Conservation (phyloP, 2,888 invertebrate genomes). For the Folsomia manolachei region DNA sequence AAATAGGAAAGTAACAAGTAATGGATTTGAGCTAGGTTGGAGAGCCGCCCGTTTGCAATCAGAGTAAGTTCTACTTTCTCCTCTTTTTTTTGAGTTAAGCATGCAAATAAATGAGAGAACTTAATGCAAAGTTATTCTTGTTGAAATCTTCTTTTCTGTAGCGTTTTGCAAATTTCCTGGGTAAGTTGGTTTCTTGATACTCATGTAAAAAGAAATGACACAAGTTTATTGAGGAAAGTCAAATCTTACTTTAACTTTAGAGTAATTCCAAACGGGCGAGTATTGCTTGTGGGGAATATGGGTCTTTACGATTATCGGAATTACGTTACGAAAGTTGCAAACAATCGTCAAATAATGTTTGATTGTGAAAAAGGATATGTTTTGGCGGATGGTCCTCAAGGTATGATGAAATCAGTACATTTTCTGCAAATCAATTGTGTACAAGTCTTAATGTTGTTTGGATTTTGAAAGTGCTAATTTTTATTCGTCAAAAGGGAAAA, state of each 20-base stretch:
- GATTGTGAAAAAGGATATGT: conserved; percentile 91
- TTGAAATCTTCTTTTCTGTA: conserved; percentile 48
- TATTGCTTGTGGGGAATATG: conserved; percentile 90
- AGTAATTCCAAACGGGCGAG: conserved; percentile 69
- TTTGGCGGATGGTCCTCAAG: conserved; percentile 76
- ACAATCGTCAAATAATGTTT: conserved; percentile 93
- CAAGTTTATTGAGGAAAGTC: too few species aligned
- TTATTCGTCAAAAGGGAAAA: conserved; percentile 65
- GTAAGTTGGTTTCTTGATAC: too few species aligned
- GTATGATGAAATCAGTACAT: not conserved
- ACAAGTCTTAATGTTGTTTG: too few species aligned
- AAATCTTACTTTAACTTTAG: too few species aligned
- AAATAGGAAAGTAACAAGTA: too few species aligned
- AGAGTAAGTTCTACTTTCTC: conserved; percentile 41
- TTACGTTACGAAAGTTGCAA: conserved; percentile 83
- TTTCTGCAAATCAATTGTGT: too few species aligned
- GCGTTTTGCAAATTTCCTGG: conserved; percentile 92
- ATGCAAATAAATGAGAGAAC: too few species aligned
- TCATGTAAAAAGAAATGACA: conserved; percentile 66
- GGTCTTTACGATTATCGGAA: conserved; percentile 91
- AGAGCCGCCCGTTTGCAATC: conserved; percentile 72
- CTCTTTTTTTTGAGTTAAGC: not conserved
- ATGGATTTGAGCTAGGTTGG: too few species aligned
- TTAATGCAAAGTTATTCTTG: not conserved
- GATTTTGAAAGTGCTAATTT: too few species aligned